Evolutionary conservation across 2,113 vertebrate genomes (phyloP), one percentile per base, ranked within the genome.

Genomic region (Tautogolabrus adspersus): DNA sequence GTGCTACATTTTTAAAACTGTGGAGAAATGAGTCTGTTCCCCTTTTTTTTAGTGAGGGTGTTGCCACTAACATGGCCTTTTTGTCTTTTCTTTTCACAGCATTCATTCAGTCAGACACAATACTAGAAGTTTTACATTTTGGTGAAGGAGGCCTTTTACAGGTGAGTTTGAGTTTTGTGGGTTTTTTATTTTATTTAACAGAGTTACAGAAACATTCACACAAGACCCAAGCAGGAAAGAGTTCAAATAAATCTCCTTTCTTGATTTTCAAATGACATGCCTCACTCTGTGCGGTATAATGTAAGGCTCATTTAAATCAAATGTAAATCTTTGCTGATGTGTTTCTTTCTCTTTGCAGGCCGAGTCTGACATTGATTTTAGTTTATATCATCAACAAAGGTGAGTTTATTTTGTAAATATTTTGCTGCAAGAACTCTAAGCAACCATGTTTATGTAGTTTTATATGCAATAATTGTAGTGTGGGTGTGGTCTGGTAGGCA

Each of bases 101-200:
- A 71, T 98, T 99, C 93, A 97, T 99, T 88, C 97, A 98, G 88
- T 97, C 97, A 26, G 97, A 99, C 94, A 98, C 95, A 93, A 96
- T 99, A 88, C 96, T 99, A 95, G 98, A 99, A 94, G 97, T 98
- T 85, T 95, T 99, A 26, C 97, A 96, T 90, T 98, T 99, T 93
- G 97, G 97, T 77, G 97, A 99, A 86, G 98, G 97, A 94, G 95
- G 96, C 76, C 93, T 98, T 79, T 94, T 99, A 88, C 96, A 97
- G 96, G 98, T 99, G 95, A 83, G 90, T 38, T 2, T n/a, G 7
- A 52, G 1, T 16, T 8, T 4, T 34, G 26, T 26, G 26, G n/a
- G n/a, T 19, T 49, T 51, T 19, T 6, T 18, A 0, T n/a, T 13
- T 52, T 9, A 6, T 52, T 52, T 0, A 10, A n/a, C 40, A 37